These are phyloP conservation scores for Poecilia gillii DNA, from an alignment of 2,797 vertebrate genomes.

Conservation along the genomic window DNA sequence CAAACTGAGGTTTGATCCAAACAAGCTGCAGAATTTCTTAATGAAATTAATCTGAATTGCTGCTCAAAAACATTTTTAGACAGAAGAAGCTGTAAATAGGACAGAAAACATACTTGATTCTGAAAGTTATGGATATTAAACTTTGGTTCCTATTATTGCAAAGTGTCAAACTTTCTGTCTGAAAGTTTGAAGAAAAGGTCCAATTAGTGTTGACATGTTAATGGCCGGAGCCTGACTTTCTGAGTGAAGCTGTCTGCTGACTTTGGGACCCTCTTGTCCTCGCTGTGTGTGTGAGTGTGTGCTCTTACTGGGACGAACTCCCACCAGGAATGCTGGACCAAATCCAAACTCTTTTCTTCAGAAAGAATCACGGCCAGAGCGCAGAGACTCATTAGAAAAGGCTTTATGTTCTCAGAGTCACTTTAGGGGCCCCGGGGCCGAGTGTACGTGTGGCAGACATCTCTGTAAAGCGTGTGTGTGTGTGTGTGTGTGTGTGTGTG, in stretches of 20 bases:
- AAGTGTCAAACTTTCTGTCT: background rate
- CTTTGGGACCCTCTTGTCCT: conserved; percentile 42
- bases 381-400: conserved; percentile 64
- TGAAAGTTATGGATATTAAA: background rate
- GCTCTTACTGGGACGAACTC: conserved; percentile 43
- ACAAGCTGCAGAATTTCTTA: background rate
- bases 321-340: conserved; percentile 54
- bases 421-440: conserved; percentile 34
- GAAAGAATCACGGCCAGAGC: conserved; percentile 27
- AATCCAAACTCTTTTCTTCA: conserved; percentile 61
- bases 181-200: conserved; percentile 17
- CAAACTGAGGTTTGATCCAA: background rate
- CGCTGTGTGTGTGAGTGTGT: conserved; percentile 22
- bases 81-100: background rate
- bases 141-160: background rate
- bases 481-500: background rate
- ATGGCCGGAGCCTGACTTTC: conserved; percentile 49
- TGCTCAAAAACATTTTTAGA: background rate
- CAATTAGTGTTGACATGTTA: conserved; percentile 69
- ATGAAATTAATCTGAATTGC: background rate
- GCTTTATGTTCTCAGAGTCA: conserved; percentile 61
- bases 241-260: conserved; percentile 60
- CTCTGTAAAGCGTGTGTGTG: conserved; percentile 10
- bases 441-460: conserved; percentile 27
- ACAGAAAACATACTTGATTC: background rate